Conservation (phyloP, 2,888 invertebrate genomes). For the Sphaerophoria rueppellii region DNA sequence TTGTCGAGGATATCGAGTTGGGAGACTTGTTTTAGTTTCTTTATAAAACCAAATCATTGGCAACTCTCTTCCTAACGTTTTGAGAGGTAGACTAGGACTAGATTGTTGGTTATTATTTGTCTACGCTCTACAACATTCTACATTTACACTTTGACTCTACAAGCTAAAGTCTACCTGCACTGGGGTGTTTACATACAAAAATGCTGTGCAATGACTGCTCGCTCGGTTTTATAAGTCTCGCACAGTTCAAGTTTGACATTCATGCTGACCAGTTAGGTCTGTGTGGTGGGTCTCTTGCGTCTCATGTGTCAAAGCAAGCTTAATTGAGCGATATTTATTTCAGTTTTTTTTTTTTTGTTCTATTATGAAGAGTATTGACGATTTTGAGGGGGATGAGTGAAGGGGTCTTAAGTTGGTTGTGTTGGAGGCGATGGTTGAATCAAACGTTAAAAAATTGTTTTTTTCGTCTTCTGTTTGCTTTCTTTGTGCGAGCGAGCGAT, state of each 20-base stretch:
- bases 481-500: slow-evolving; percentile 27
- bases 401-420: not conserved
- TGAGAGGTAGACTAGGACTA: slow-evolving; percentile 13
- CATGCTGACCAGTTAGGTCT: slow-evolving; percentile 64
- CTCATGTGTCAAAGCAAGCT: slow-evolving; percentile 62
- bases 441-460: slow-evolving; percentile 33
- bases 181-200: slow-evolving; percentile 57
- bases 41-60: not conserved
- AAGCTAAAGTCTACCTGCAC: slow-evolving; percentile 50
- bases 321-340: slow-evolving; percentile 64
- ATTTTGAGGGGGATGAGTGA: not conserved
- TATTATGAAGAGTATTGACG: not conserved
- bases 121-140: slow-evolving; percentile 18
- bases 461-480: not conserved
- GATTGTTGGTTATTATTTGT: slow-evolving; percentile 16
- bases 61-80: not conserved
- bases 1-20: too few relatives aligned
- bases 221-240: slow-evolving; percentile 56
- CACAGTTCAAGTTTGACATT: slow-evolving; percentile 69
- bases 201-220: slow-evolving; percentile 70
- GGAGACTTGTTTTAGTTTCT: not conserved
- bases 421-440: slow-evolving; percentile 13
- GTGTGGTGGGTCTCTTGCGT: slow-evolving; percentile 62
- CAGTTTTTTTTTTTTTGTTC: slow-evolving; percentile 8
- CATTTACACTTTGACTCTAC: slow-evolving; percentile 19